Evolutionary conservation across 2,113 vertebrate genomes (phyloP).

Genomic region (Fukomys damarensis): DNA sequence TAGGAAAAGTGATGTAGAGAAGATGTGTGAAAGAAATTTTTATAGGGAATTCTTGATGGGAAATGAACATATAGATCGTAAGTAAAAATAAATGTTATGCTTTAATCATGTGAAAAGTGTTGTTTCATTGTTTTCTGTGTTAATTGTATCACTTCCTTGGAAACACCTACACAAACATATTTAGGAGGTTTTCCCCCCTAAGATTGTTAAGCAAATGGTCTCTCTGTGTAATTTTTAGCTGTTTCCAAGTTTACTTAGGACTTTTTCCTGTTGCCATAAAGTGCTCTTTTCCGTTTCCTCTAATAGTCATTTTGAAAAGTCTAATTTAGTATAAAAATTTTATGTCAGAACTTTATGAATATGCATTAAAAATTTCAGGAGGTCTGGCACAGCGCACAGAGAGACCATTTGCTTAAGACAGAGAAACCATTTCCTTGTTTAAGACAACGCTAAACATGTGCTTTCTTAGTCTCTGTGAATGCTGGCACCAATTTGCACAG

Average conservation of each 20-base stretch:
- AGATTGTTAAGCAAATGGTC: slow-evolving; percentile 26
- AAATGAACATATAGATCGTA: not conserved
- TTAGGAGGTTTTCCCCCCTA: not conserved
- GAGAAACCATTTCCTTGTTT: slow-evolving; percentile 12
- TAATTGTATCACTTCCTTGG: not conserved
- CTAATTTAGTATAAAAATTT: slow-evolving; percentile 36
- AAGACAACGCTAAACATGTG: slow-evolving; percentile 30
- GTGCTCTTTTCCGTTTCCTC: slow-evolving; percentile 31
- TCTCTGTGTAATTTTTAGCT: slow-evolving; percentile 49
- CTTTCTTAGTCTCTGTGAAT: not conserved
- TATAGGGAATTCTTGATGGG: not conserved
- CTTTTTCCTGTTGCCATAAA: slow-evolving; percentile 24
- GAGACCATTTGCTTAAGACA: not conserved
- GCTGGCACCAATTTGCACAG: slow-evolving; percentile 47
- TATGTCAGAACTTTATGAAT: not conserved
- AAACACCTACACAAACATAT: slow-evolving; percentile 22
- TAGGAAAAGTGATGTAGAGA: not conserved
- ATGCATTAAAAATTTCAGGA: not conserved
- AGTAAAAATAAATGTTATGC: slow-evolving; percentile 13
- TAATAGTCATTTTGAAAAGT: slow-evolving; percentile 33
- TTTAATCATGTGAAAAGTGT: not conserved
- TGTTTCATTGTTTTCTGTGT: not conserved
- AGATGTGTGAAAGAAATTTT: not conserved
- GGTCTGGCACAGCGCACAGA: not conserved
- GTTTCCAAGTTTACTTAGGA: slow-evolving; percentile 40